Conservation (phyloP, 2,888 invertebrate species). For the Eupithecia vulgata region DNA sequence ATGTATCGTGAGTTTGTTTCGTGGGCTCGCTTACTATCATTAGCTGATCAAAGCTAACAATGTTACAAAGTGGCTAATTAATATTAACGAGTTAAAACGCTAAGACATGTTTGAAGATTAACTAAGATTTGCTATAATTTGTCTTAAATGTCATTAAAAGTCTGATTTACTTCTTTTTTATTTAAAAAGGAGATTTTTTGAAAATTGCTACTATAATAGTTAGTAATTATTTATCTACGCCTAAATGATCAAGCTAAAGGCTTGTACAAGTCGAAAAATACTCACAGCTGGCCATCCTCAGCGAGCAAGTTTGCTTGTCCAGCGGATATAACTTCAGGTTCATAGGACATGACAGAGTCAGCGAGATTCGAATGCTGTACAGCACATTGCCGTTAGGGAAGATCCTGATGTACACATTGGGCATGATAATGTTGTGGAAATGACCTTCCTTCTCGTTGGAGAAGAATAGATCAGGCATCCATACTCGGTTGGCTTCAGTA, state of each 20-base stretch:
- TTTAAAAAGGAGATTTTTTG: background rate
- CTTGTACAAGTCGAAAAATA: conserved; percentile 54
- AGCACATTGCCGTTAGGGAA: conserved; percentile 97
- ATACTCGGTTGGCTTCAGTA: conserved; percentile 97
- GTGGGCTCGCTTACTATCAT: conserved; percentile 17
- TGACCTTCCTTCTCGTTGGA: conserved; percentile 99
- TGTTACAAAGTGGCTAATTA: background rate
- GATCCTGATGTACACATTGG: conserved; percentile 98
- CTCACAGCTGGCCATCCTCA: conserved; percentile 99
- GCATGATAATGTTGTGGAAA: conserved; percentile 98
- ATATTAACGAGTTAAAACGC: background rate
- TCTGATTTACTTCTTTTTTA: background rate
- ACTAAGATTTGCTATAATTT: background rate
- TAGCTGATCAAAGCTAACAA: conserved; percentile 12
- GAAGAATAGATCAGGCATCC: conserved; percentile 99
- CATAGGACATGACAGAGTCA: conserved; percentile 98
- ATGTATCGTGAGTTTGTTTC: background rate
- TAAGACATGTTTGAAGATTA: background rate
- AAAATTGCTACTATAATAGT: background rate
- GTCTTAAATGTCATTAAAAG: background rate
- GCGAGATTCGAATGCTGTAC: conserved; percentile 98
- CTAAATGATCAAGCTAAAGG: background rate
- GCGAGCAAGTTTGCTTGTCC: conserved; percentile 97
- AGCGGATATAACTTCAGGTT: conserved; percentile 97
- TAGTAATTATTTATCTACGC: background rate